Evolutionary conservation across 2,888 invertebrate genomes (phyloP).

Genomic region (Mylabris sibirica): DNA sequence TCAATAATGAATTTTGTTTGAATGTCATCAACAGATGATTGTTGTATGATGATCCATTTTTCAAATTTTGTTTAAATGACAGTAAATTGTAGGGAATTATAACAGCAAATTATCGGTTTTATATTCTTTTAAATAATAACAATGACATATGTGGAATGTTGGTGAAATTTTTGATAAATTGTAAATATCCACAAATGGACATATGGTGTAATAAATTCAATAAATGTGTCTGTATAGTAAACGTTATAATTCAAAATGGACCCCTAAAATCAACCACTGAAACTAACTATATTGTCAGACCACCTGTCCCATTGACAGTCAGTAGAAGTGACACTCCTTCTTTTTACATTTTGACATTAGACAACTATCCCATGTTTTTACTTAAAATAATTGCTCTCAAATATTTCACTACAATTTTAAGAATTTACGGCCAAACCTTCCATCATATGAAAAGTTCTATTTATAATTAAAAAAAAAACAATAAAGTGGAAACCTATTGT

Average conservation of each 20-base stretch:
- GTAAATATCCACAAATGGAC: conserved; percentile 43
- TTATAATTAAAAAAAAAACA: background rate
- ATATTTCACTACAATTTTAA: background rate
- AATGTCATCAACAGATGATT: background rate
- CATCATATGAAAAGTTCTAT: no score
- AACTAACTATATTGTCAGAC: conserved; percentile 57
- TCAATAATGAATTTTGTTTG: conserved; percentile 17
- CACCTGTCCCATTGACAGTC: conserved; percentile 53
- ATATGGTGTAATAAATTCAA: conserved; percentile 50
- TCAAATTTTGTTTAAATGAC: background rate
- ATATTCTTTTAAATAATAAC: background rate
- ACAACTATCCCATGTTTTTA: background rate
- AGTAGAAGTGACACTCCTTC: conserved; percentile 44
- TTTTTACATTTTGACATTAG: background rate
- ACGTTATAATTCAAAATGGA: conserved; percentile 50
- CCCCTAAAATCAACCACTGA: conserved; percentile 52
- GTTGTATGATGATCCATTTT: background rate
- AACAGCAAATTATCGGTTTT: conserved; percentile 10
- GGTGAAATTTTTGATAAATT: conserved; percentile 17
- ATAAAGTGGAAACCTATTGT: no score
- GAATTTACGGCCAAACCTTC: background rate
- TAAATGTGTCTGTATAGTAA: conserved; percentile 40
- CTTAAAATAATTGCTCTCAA: background rate
- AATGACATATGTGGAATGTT: conserved; percentile 9
- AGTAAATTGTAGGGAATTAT: background rate